A percentile compares a stretch with the other conserved stretches of the same genome.
These are phyloP conservation scores for Hystrix brachyura DNA, from an alignment of 2,113 vertebrate species.

Conservation along the genomic window DNA sequence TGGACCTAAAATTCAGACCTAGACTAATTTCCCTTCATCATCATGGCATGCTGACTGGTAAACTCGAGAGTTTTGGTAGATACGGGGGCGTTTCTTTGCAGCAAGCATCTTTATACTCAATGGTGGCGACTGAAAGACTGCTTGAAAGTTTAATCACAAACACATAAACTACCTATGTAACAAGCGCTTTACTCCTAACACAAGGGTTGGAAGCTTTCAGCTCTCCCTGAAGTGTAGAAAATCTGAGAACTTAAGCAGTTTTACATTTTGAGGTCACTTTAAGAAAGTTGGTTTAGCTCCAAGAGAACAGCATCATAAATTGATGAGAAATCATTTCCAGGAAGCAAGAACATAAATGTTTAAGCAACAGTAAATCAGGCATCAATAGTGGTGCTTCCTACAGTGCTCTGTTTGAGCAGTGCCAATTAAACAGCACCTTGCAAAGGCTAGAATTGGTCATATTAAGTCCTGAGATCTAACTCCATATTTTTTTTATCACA, in stretches of 20 bases:
- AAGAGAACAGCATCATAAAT: constrained; percentile 84
- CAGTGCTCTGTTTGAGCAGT: background rate
- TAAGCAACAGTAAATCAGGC: constrained; percentile 80
- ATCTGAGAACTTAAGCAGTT: background rate
- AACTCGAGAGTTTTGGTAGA: background rate
- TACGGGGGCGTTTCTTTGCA: background rate
- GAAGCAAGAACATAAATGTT: constrained; percentile 83
- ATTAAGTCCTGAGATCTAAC: background rate
- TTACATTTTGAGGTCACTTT: constrained; percentile 65
- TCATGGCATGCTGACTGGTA: background rate
- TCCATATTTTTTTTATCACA: background rate
- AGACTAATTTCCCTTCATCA: background rate
- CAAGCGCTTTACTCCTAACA: background rate
- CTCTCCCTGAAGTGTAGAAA: constrained; percentile 36
- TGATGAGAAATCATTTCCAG: constrained; percentile 81
- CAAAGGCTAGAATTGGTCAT: background rate
- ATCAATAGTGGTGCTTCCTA: background rate
- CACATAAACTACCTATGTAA: background rate
- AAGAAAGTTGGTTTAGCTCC: constrained; percentile 77
- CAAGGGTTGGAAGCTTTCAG: background rate
- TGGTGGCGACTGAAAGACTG: background rate
- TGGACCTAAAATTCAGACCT: constrained; percentile 14
- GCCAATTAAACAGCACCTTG: background rate
- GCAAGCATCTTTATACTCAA: background rate
- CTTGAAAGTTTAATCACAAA: background rate